These are phyloP conservation scores for Petaurus breviceps DNA, from an alignment of 2,113 vertebrate species.

Conservation along the genomic window DNA sequence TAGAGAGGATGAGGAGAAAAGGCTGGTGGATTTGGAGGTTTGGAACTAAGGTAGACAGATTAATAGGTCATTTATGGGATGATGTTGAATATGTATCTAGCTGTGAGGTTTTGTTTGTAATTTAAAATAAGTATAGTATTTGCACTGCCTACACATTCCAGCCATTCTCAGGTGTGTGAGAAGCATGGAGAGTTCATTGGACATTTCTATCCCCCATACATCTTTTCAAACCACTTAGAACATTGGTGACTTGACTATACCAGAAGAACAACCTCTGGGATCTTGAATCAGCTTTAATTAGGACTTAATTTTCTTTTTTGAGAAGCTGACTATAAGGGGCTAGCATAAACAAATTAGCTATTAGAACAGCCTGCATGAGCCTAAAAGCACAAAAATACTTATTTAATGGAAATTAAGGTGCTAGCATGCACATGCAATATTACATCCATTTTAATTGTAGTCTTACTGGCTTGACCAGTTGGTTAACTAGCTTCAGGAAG, in stretches of 20 bases:
- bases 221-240: background rate
- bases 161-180: background rate
- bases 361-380: background rate
- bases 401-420: background rate
- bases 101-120: background rate
- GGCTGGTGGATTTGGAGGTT: background rate
- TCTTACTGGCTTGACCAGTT: background rate
- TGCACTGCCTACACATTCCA: background rate
- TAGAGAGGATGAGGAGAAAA: background rate
- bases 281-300: constrained; percentile 18
- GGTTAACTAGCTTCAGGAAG: background rate
- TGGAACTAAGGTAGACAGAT: no score
- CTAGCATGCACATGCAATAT: no score
- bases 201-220: background rate
- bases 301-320: constrained; percentile 13
- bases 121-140: background rate
- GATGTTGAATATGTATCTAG: background rate
- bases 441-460: background rate
- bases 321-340: constrained; percentile 21
- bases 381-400: constrained; percentile 11
- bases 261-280: constrained; percentile 10
- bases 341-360: constrained; percentile 19
- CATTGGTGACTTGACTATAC: background rate
- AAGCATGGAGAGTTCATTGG: background rate
- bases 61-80: no score